Percentiles rank a stretch among this genome's conserved stretches.
Conservation (phyloP, 1,140 invertebrate species). For the Hycleus phaleratus region DNA sequence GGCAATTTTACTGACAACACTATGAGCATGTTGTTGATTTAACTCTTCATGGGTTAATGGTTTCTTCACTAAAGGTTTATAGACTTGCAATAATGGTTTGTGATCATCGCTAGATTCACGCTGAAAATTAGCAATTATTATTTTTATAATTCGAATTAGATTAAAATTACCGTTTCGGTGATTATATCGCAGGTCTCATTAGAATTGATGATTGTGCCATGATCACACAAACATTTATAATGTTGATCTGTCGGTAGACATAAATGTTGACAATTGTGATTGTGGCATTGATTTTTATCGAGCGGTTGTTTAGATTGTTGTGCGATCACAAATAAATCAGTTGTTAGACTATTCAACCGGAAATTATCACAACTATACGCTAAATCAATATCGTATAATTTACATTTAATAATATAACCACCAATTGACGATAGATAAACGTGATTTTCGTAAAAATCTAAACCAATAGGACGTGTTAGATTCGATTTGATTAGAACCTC, state of each 20-base stretch:
- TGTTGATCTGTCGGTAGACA: slow-evolving; percentile 44
- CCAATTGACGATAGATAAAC: slow-evolving; percentile 48
- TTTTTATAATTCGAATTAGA: no score
- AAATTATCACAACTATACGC: slow-evolving; percentile 45
- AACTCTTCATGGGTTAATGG: no score
- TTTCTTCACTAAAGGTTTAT: no score
- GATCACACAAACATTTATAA: slow-evolving; percentile 49
- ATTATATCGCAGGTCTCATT: no score
- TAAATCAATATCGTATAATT: slow-evolving; percentile 35
- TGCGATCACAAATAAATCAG: not conserved
- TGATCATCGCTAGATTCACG: no score
- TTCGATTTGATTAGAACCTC: slow-evolving; percentile 43
- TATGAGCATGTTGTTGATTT: no score
- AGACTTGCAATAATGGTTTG: no score
- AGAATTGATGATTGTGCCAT: slow-evolving; percentile 32
- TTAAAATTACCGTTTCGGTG: no score
- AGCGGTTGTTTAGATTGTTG: slow-evolving; percentile 49
- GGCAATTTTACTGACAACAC: no score
- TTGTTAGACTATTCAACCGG: slow-evolving; percentile 50
- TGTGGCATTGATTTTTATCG: slow-evolving; percentile 42
- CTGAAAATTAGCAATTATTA: no score
- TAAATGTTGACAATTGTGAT: slow-evolving; percentile 45
- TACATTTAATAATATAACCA: slow-evolving; percentile 47
- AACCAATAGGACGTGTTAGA: slow-evolving; percentile 40
- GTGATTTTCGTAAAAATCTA: slow-evolving; percentile 55